Evolutionary conservation across 2,797 vertebrate species (phyloP), one percentile per base, ranked within the genome.

Genomic region (Mallotus villosus): DNA sequence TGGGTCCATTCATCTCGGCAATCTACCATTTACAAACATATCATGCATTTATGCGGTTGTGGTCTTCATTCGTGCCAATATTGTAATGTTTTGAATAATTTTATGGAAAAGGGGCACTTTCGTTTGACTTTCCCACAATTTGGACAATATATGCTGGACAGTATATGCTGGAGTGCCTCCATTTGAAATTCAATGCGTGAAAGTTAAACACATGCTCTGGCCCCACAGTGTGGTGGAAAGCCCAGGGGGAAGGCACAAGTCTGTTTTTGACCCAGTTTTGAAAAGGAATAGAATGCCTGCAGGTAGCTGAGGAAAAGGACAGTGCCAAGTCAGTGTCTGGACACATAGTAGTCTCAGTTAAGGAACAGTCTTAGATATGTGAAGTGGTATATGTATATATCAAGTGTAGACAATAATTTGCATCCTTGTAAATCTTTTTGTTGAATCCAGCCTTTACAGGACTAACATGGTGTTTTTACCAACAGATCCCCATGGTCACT

Each of bases 401-500:
- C 16, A 51, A 51, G 49, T 51, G 14, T 5, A 51, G 4, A 19
- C 14, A n/a, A 55, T 17, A 55, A 17, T 17, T 55, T 5, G 16
- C 19, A 17, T 55, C 4, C 16, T n/a, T 55, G 16, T 55, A 17
- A 55, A 17, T 55, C 1, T 16, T 55, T n/a, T 0, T 55, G 51
- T 55, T 55, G 19, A 3, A n/a, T 55, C 16, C 51, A 55, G 16
- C 51, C 19, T 17, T 55, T 53, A 2, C 12, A 46, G 16, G 24
- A 63, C 25, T 14, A 85, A 90, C 77, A 71, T 29, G 55, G 62
- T 24, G 73, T 81, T 93, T 91, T 81, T 84, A 68, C 81, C 86
- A 60, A 81, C 94, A 99, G 97, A 96, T 95, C 94, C 92, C 91
- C 85, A 91, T 92, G 95, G 96, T 95, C 93, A 94, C 90, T 92